A percentile compares a stretch with the other conserved stretches of the same genome.
Conservation (phyloP, 1,140 invertebrate species). For the Caenorhabditis brenneri region DNA sequence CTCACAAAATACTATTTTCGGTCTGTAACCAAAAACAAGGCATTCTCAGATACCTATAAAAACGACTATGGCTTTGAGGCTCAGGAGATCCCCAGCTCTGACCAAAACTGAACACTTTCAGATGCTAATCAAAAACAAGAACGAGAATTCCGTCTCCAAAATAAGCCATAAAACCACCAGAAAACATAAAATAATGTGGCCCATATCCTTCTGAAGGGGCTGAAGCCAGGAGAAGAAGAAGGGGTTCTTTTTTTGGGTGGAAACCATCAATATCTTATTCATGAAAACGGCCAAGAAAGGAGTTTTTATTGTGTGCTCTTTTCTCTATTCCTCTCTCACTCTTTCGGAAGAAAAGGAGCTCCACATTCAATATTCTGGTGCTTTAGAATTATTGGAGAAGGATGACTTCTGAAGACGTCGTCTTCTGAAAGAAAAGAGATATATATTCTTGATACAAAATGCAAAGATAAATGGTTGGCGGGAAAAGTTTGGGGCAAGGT, state of each 20-base stretch:
- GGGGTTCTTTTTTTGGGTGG: not conserved
- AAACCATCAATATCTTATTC: slow-evolving; percentile 43
- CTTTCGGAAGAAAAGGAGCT: not conserved
- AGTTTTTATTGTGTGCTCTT: not conserved
- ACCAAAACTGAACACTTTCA: too few relatives aligned
- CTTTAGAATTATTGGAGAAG: slow-evolving; percentile 36
- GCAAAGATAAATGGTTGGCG: not conserved
- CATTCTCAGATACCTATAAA: too few relatives aligned
- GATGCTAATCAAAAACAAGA: too few relatives aligned
- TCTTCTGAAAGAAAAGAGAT: not conserved
- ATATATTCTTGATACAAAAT: not conserved
- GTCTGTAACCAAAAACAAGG: too few relatives aligned
- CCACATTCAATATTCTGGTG: slow-evolving; percentile 33
- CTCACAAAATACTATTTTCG: too few relatives aligned
- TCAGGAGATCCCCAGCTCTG: too few relatives aligned
- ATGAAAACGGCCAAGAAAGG: slow-evolving; percentile 32
- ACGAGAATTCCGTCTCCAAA: too few relatives aligned
- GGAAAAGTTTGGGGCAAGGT: too few relatives aligned
- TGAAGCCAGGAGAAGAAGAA: not conserved
- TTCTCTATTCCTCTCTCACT: too few relatives aligned
- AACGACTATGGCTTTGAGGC: too few relatives aligned
- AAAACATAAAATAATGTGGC: too few relatives aligned
- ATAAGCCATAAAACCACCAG: too few relatives aligned
- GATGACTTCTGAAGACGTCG: not conserved
- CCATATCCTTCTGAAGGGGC: not conserved